Percentiles rank a stretch among this genome's conserved stretches.
These are phyloP conservation scores for Scopus umbretta DNA, from an alignment of 2,113 vertebrate genomes.

Conservation along the genomic window DNA sequence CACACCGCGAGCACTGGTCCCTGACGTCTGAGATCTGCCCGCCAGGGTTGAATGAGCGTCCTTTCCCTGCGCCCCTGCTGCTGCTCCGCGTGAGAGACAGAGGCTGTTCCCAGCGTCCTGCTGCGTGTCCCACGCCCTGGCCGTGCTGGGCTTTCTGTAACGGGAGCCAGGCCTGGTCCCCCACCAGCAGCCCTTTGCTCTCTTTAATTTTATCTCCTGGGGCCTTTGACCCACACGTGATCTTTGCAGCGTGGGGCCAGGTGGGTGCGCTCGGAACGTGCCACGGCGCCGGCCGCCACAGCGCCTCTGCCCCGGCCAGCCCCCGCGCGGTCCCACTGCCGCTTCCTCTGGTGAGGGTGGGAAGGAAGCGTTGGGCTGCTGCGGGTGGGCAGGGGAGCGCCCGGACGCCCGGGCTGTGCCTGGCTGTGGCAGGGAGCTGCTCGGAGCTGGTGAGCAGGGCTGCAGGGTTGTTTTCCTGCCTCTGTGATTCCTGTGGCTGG, in stretches of 20 bases:
- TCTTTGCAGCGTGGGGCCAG: fast-evolving
- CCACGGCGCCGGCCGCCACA: fast-evolving
- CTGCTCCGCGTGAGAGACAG: background rate
- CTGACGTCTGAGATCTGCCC: fast-evolving
- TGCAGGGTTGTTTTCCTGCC: background rate
- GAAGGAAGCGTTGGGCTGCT: background rate
- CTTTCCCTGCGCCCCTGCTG: background rate
- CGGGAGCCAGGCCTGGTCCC: background rate
- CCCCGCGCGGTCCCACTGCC: fast-evolving
- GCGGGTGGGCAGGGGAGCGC: fast-evolving
- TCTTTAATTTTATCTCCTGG: background rate
- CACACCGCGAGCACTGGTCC: background rate
- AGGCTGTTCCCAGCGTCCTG: background rate
- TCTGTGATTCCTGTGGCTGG: background rate
- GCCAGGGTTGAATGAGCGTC: background rate
- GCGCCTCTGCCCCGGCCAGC: background rate
- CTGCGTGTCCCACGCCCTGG: background rate
- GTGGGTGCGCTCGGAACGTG: fast-evolving
- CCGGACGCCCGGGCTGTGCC: fast-evolving
- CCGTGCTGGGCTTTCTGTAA: background rate
- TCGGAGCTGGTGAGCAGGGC: background rate
- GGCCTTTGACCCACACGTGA: background rate
- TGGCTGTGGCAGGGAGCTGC: background rate
- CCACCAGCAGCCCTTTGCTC: background rate
- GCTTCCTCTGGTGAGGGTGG: background rate